Evolutionary conservation across 1,140 invertebrate genomes (phyloP), one percentile per base, ranked within the genome.

Genomic region (Vollenhovia emeryi): DNA sequence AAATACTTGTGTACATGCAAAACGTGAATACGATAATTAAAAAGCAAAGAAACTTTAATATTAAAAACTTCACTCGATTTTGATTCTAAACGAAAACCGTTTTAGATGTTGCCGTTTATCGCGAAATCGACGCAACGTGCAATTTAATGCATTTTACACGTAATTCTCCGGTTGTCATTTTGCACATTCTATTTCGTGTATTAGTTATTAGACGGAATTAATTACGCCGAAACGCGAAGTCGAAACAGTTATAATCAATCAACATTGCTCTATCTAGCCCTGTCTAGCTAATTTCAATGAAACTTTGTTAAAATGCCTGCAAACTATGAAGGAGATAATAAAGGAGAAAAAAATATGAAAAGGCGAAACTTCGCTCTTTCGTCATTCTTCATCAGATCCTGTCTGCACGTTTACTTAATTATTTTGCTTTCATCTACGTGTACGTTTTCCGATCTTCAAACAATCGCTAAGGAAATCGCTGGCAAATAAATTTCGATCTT

Each of bases 271-370:
- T 64, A 30, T 68, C 24, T 85, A 86, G 87, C 13, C 33, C 79
- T 89, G 80, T 87, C n/a, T 89, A 89, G 69, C 48, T 79, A 45
- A 83, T 33, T 86, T 11, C 43, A 84, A 66, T 30, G 7, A 80
- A 80, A 21, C 57, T 48, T 89, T 89, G 79, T 89, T 71, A 80
- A 86, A 33, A 71, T 48, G 36, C 18, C 27, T 50, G 43, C 36
- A 18, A 33, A 40, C 15, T 57, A 18, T 57, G 78, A 84, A 75
- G 86, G 40, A 80, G 86, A 91, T 84, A 92, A 92, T 92, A 92
- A 92, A 92, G 84, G 75, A 86, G 55, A 85, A 90, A 68, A 48
- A 60, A 48, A 80, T 91, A 52, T 86, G 43, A 82, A 91, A 76
- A 91, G 74, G 87, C 60, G 71, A 88, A 82, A 88, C 11, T 57